Conservation (phyloP, 2,888 invertebrate genomes). For the Malthinus seriepunctatus region DNA sequence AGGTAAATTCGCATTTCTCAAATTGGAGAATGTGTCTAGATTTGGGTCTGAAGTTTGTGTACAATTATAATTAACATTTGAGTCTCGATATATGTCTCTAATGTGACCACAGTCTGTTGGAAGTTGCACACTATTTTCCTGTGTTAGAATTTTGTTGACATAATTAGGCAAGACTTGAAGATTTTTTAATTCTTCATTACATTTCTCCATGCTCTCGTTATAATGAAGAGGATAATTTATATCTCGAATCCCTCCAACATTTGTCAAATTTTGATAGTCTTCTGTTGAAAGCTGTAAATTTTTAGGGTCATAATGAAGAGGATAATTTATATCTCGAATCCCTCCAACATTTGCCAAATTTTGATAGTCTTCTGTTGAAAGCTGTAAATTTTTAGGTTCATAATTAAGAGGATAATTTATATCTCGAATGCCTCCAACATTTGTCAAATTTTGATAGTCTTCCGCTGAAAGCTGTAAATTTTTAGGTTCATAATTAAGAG, state of each 20-base stretch:
- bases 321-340: conserved; percentile 3
- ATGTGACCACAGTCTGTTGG: conserved; percentile 1
- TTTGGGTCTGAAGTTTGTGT: background rate
- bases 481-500: too few relatives aligned
- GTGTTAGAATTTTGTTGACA: background rate
- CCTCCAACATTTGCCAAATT: background rate
- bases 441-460: background rate
- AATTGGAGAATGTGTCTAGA: background rate
- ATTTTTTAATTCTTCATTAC: too few relatives aligned
- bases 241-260: background rate
- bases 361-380: background rate
- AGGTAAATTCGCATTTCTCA: conserved; percentile 28
- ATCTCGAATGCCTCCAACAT: background rate
- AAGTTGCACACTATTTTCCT: conserved; percentile 1
- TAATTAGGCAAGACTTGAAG: background rate
- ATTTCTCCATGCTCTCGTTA: too few relatives aligned
- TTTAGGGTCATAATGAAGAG: too few relatives aligned
- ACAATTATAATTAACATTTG: conserved; percentile 14
- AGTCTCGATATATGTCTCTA: conserved; percentile 13
- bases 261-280: conserved; percentile 3
- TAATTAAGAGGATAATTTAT: background rate
- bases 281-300: too few relatives aligned
- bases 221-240: background rate
- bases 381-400: too few relatives aligned
- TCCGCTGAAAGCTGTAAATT: too few relatives aligned